Base-by-base conservation (phyloP, 35 echinoderm and acorn worm species). In the Apostichopus californicus region DNA sequence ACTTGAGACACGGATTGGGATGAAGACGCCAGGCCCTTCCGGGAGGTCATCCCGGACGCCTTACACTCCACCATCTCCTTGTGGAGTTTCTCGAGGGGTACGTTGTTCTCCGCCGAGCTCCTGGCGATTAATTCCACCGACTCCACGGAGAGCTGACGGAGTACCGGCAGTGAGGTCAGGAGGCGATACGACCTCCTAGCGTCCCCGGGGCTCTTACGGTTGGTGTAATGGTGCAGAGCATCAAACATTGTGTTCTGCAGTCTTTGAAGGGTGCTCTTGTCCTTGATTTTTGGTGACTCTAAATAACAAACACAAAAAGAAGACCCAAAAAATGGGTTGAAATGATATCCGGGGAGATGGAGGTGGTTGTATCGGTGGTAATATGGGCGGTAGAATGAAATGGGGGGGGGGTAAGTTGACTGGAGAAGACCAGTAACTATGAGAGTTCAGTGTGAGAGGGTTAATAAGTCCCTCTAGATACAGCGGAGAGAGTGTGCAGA, bases 141-240 rank as follows among this genome's bases (percentile, higher is more conserved):
- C 9, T 89, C 86, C 15, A 64, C 46, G 4, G 86, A 58, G 8
- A 89, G 21, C 86, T 89, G 86, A 7, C 86, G 86, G n/a, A 89
- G 23, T 4, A 73, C n/a, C 3, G 86, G 86, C 24, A 89, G 86
- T 1, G 86, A 72, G 4, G 86, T 89, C 4, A 89, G 86, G 57
- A 89, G 63, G 34, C 86, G 86, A 55, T 89, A 89, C 11, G 86
- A 61, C 9, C 86, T 25, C 22, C 86, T 68, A 20, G 86, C 86
- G 21, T 89, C 86, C 46, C 86, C 86, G 13, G 86, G 86, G 24
- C 64, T 89, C 64, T 89, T 89, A 21, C 86, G 86, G 12, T 89
- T 89, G 64, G 86, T 89, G 63, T 89, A 89, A 64, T 89, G 86
- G 63, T 89, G 86, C 18, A 89, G 86, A 13, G 86, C 86, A 89